phyloP scores from a whole-genome alignment of 2,888 invertebrate species.

The Synanthedon andrenaeformis region DNA sequence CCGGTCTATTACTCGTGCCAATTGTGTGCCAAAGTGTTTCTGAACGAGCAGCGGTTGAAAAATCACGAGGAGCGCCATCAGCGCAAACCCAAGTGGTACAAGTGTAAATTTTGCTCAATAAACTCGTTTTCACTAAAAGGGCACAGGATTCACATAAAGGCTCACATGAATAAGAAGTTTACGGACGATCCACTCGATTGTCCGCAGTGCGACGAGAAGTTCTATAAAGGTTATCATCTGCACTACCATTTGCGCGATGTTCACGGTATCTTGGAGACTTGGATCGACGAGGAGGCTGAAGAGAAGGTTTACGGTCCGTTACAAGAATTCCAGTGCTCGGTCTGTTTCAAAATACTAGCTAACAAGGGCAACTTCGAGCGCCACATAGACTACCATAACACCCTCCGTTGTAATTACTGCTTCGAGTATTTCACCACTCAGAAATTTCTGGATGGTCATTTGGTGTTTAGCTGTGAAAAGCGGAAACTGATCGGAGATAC shows the following conservation, averaged over 20 bases:
- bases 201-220: conserved; percentile 47
- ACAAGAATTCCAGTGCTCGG: conserved; percentile 56
- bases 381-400: conserved; percentile 63
- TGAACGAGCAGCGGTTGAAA: conserved; percentile 41
- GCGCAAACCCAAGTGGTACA: conserved; percentile 53
- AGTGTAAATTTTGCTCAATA: conserved; percentile 61
- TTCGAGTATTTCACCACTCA: conserved; percentile 55
- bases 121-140: conserved; percentile 49
- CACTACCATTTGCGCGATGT: conserved; percentile 54
- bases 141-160: conserved; percentile 53
- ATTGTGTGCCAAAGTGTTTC: conserved; percentile 56
- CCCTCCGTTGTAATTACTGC: conserved; percentile 62
- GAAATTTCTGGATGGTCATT: conserved; percentile 56
- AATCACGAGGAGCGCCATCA: conserved; percentile 51
- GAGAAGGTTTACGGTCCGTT: conserved; percentile 40
- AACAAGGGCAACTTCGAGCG: conserved; percentile 61
- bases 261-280: conserved; percentile 51
- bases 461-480: conserved; percentile 56
- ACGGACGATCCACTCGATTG: conserved; percentile 52
- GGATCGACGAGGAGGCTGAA: conserved; percentile 49
- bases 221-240: conserved; percentile 49
- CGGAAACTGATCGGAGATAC: conserved; percentile 53
- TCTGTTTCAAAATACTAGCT: conserved; percentile 56
- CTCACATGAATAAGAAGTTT: conserved; percentile 50
- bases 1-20: conserved; percentile 48